These are phyloP conservation scores for Delphinapterus leucas DNA, from an alignment of 2,113 vertebrate species.

Conservation along the genomic window DNA sequence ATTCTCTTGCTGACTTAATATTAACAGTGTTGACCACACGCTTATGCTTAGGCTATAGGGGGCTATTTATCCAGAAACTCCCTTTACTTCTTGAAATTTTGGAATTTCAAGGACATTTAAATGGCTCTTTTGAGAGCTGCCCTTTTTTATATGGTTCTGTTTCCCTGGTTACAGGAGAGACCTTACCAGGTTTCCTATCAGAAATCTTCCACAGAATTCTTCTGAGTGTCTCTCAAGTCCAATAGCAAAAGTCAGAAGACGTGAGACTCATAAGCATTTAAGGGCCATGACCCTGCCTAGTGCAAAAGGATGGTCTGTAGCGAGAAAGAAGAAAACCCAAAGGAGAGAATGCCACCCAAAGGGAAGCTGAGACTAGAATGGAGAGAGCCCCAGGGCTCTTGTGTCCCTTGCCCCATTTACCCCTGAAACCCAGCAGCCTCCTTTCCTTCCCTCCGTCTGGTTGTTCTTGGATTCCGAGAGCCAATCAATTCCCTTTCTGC, in stretches of 20 bases:
- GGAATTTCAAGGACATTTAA: background rate
- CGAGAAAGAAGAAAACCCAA: background rate
- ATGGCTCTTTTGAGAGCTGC: background rate
- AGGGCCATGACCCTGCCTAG: background rate
- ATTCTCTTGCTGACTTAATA: background rate
- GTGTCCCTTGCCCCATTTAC: background rate
- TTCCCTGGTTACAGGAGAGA: background rate
- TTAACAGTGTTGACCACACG: background rate
- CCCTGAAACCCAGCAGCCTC: background rate
- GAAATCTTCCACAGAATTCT: background rate
- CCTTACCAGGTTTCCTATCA: background rate
- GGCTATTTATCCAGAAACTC: background rate
- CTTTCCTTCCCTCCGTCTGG: background rate
- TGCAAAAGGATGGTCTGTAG: background rate
- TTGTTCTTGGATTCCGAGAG: slow-evolving; percentile 58
- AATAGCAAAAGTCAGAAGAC: background rate
- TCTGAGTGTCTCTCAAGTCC: background rate
- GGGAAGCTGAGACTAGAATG: background rate
- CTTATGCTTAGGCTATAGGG: background rate
- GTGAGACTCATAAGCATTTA: background rate
- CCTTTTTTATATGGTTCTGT: background rate
- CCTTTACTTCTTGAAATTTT: background rate
- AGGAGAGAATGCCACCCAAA: background rate
- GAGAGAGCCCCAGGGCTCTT: background rate
- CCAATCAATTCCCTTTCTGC: slow-evolving; percentile 54